Evolutionary conservation across 2,888 invertebrate genomes (phyloP).

Genomic region (Nomada ruficornis): DNA sequence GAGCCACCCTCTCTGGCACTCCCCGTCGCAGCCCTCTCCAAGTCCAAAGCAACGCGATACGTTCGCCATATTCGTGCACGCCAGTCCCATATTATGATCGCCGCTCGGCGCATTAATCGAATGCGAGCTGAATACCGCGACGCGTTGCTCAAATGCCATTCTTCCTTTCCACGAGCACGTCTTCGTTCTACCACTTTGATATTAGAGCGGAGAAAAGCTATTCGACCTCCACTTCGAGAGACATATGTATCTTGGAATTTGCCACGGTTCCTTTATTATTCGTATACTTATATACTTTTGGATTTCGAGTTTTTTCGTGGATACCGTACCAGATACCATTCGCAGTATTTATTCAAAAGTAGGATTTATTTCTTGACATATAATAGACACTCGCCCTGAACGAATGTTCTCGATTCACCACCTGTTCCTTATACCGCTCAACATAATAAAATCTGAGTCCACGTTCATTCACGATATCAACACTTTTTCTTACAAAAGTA

Average conservation of each 20-base stretch:
- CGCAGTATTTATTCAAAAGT: no score
- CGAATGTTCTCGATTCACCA: no score
- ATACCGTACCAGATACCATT: no score
- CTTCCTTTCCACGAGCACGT: constrained; percentile 9
- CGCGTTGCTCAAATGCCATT: constrained; percentile 39
- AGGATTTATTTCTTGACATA: no score
- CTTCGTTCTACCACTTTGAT: constrained; percentile 16
- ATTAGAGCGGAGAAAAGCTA: background rate
- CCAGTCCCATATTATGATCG: constrained; percentile 73
- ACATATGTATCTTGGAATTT: background rate
- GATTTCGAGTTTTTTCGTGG: no score
- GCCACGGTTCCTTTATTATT: background rate
- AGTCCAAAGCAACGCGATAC: constrained; percentile 56
- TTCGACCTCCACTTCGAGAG: background rate
- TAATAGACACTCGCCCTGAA: no score
- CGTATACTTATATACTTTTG: no score
- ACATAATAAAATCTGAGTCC: no score
- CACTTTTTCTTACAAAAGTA: no score
- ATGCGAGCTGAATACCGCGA: constrained; percentile 36
- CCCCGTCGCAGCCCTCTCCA: constrained; percentile 41
- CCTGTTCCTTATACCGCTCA: no score
- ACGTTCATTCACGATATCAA: no score
- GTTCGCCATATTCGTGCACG: constrained; percentile 58
- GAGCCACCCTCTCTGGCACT: constrained; percentile 81
- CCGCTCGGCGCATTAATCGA: constrained; percentile 71